These are phyloP conservation scores for Drosophila greeni DNA, from an alignment of 2,888 invertebrate genomes.

Conservation along the genomic window DNA sequence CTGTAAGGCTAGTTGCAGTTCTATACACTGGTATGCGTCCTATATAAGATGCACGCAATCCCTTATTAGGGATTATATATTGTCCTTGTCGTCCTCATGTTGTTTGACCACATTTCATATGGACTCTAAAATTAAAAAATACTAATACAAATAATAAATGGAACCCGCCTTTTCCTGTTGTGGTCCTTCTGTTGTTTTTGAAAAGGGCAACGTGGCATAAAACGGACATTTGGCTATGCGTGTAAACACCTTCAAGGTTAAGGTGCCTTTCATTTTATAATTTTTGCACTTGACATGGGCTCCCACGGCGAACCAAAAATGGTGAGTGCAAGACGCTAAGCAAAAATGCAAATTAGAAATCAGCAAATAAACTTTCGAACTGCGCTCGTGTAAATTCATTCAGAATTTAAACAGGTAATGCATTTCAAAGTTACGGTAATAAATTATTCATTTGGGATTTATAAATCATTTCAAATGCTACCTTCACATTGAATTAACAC, in stretches of 20 bases:
- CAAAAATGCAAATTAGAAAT: conserved; percentile 30
- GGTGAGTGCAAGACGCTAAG: conserved; percentile 20
- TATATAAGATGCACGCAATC: no score
- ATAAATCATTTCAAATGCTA: neutral
- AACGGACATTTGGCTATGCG: conserved; percentile 27
- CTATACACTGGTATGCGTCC: no score
- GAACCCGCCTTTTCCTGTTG: neutral
- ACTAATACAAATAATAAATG: neutral
- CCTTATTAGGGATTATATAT: neutral
- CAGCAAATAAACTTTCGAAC: conserved; percentile 1
- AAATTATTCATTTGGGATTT: conserved; percentile 12
- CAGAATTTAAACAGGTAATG: neutral
- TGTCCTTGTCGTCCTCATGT: neutral
- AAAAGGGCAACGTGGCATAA: conserved; percentile 31
- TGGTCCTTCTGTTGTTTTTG: conserved; percentile 7
- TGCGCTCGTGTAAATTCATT: neutral
- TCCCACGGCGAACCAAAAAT: conserved; percentile 1
- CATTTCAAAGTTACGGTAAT: neutral
- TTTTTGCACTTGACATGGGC: conserved; percentile 16
- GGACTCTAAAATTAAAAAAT: neutral
- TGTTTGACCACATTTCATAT: neutral
- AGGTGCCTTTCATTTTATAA: conserved; percentile 11
- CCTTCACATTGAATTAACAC: neutral
- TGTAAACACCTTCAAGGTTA: conserved; percentile 33
- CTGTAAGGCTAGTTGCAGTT: no score